Percentiles rank a stretch among this genome's conserved stretches.
These are phyloP conservation scores for Burhinus oedicnemus DNA, from an alignment of 2,113 vertebrate genomes.

Conservation along the genomic window DNA sequence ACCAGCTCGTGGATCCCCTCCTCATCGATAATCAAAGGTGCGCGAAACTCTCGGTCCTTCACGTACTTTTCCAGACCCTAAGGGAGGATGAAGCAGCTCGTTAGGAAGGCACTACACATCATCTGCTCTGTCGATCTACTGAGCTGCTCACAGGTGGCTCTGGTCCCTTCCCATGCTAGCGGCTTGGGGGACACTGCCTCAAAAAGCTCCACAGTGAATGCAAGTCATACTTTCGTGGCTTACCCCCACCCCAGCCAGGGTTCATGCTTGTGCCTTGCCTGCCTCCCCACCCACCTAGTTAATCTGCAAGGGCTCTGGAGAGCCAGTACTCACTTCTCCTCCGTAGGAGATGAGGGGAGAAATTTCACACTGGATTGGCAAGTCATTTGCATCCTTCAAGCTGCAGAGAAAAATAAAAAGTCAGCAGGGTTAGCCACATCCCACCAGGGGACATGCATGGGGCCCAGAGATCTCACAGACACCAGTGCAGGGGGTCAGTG, in stretches of 20 bases:
- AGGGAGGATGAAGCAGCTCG: neutral
- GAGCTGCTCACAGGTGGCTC: neutral
- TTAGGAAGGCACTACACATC: fast-evolving
- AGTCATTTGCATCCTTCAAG: constrained; percentile 92
- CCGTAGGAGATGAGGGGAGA: constrained; percentile 93
- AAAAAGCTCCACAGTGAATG: neutral
- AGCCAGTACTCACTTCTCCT: constrained; percentile 87
- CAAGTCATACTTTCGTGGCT: fast-evolving
- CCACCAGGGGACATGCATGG: fast-evolving
- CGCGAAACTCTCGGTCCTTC: constrained; percentile 82
- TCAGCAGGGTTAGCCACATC: neutral
- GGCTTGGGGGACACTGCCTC: neutral
- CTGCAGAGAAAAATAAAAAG: constrained; percentile 53
- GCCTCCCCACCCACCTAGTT: fast-evolving
- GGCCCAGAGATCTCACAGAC: neutral
- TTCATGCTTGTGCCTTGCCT: neutral
- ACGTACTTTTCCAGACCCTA: constrained; percentile 89
- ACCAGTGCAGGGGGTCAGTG: fast-evolving
- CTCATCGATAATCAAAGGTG: constrained; percentile 86
- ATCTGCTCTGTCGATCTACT: neutral
- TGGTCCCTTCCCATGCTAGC: neutral
- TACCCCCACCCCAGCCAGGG: no score
- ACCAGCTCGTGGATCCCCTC: constrained; percentile 85
- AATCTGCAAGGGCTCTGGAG: neutral
- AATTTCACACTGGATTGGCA: constrained; percentile 96